These are phyloP conservation scores for Climacteris rufus DNA, from an alignment of 2,113 vertebrate species.

Conservation along the genomic window DNA sequence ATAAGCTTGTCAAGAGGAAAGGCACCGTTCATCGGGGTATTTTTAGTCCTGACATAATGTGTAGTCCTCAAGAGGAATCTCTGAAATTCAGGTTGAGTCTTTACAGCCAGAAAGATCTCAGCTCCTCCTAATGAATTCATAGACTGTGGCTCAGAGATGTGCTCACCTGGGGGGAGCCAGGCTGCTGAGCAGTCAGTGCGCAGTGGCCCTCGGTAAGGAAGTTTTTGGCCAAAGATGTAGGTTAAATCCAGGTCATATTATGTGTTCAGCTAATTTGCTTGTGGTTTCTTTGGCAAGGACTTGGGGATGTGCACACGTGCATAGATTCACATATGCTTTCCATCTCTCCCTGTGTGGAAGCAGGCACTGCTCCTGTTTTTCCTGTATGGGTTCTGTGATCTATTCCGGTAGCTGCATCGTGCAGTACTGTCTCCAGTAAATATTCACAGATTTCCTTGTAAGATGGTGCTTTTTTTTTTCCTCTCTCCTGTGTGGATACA, in stretches of 20 bases:
- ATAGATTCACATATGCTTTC: constrained; percentile 23
- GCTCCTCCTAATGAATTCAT: background rate
- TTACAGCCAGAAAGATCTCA: background rate
- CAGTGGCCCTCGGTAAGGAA: background rate
- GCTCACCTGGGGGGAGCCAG: background rate
- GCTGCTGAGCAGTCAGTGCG: background rate
- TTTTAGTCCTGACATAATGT: background rate
- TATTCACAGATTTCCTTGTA: constrained; percentile 49
- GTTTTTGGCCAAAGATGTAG: background rate
- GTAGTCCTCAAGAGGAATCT: background rate
- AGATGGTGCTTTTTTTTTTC: background rate
- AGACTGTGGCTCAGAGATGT: background rate
- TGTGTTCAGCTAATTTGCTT: background rate
- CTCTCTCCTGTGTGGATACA: constrained; percentile 58
- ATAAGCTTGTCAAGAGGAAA: background rate
- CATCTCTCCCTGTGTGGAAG: constrained; percentile 46
- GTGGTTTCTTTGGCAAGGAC: constrained; percentile 26
- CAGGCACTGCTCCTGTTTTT: constrained; percentile 13
- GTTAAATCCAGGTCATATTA: background rate
- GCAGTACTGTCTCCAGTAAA: background rate
- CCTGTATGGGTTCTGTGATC: constrained; percentile 52
- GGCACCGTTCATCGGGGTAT: background rate
- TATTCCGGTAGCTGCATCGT: constrained; percentile 29
- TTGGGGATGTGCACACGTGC: constrained; percentile 53
- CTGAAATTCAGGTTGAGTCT: background rate